Evolutionary conservation across 2,888 invertebrate genomes (phyloP).

Genomic region (Macrosoma leucophasiata): DNA sequence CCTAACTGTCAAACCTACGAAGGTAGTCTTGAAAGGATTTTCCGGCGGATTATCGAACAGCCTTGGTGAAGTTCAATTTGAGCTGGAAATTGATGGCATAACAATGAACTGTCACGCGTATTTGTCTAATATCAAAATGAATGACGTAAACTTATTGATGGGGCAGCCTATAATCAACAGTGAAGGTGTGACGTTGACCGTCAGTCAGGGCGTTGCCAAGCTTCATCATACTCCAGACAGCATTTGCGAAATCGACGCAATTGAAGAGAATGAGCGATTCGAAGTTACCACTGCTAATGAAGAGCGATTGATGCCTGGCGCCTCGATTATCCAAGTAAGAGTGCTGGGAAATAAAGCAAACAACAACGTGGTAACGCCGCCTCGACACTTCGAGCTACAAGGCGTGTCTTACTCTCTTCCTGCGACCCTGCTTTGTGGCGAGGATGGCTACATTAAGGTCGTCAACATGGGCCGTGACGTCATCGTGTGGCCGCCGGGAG

Average conservation of each 20-base stretch:
- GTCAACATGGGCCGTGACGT: slow-evolving; percentile 21
- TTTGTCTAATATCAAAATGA: slow-evolving; percentile 21
- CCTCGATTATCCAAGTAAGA: slow-evolving; percentile 21
- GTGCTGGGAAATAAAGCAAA: slow-evolving; percentile 14
- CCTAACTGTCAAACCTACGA: slow-evolving; percentile 9
- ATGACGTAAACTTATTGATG: slow-evolving; percentile 19
- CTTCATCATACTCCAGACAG: slow-evolving; percentile 3
- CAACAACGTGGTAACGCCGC: slow-evolving; percentile 20
- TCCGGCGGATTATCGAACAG: slow-evolving; percentile 11
- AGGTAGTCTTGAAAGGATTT: slow-evolving; percentile 18
- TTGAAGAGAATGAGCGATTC: slow-evolving; percentile 14
- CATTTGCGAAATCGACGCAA: slow-evolving; percentile 3
- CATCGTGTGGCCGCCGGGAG: slow-evolving; percentile 14
- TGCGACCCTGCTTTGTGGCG: slow-evolving; percentile 26
- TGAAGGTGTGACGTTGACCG: slow-evolving; percentile 16
- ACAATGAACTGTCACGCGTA: slow-evolving; percentile 11
- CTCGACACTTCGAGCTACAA: slow-evolving; percentile 24
- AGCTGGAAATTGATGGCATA: slow-evolving; percentile 20
- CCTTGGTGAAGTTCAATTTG: slow-evolving; percentile 21
- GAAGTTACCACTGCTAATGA: slow-evolving; percentile 13
- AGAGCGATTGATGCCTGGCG: slow-evolving; percentile 22
- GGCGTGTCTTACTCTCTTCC: slow-evolving; percentile 26
- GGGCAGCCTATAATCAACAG: slow-evolving; percentile 28
- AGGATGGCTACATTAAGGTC: slow-evolving; percentile 25
- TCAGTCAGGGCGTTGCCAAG: slow-evolving; percentile 9